Percentiles rank a stretch among this genome's conserved stretches.
These are phyloP conservation scores for Pimephales promelas DNA, from an alignment of 2,113 vertebrate species.

Conservation along the genomic window DNA sequence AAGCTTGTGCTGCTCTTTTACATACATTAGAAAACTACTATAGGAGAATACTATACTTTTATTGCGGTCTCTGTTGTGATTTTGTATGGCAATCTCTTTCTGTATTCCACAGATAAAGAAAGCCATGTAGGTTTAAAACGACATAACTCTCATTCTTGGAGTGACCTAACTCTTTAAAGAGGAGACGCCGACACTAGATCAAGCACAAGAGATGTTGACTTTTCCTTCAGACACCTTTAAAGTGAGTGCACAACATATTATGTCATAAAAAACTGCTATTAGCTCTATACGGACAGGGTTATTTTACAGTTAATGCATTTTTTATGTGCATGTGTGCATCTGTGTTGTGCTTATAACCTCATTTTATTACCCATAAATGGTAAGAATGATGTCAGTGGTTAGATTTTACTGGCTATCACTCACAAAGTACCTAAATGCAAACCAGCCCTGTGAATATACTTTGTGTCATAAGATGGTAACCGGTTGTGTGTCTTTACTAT, in stretches of 20 bases:
- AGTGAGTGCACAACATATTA: not conserved
- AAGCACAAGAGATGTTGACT: not conserved
- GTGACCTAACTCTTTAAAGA: not conserved
- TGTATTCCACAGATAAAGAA: not conserved
- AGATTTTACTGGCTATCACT: constrained; percentile 48
- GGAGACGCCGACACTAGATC: not conserved
- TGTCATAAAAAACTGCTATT: not conserved
- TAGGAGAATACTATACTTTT: not conserved
- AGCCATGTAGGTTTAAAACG: not conserved
- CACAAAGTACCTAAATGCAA: constrained; percentile 45
- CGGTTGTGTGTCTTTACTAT: not conserved
- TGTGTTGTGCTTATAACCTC: constrained; percentile 24
- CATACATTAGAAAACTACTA: no score
- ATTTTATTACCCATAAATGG: constrained; percentile 28
- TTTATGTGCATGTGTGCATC: constrained; percentile 24
- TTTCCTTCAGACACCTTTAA: not conserved
- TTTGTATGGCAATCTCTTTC: not conserved
- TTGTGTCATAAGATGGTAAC: constrained; percentile 28
- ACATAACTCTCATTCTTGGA: not conserved
- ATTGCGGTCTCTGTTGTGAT: not conserved
- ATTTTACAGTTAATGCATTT: constrained; percentile 10
- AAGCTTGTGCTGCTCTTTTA: not conserved
- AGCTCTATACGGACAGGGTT: not conserved
- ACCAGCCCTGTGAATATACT: constrained; percentile 41
- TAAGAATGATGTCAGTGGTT: constrained; percentile 48